These are phyloP conservation scores for Cryptotermes secundus DNA, from an alignment of 1,140 invertebrate species.

Conservation along the genomic window DNA sequence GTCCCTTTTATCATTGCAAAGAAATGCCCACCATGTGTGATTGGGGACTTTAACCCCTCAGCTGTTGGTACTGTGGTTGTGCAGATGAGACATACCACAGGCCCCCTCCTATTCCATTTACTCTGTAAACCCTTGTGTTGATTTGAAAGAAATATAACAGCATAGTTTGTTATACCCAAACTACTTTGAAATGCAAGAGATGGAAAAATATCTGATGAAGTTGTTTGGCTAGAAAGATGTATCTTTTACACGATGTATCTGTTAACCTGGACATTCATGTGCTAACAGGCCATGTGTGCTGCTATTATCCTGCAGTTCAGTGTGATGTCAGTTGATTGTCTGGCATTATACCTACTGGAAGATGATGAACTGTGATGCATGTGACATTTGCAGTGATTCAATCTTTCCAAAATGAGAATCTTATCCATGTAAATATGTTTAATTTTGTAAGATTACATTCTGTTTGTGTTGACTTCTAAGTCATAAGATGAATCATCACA, in stretches of 20 bases:
- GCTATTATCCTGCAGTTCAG: background rate
- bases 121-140: background rate
- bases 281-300: too few relatives aligned
- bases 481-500: too few relatives aligned
- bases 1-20: too few relatives aligned
- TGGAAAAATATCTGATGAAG: background rate
- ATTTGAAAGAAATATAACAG: background rate
- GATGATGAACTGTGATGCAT: background rate
- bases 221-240: background rate
- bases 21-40: background rate
- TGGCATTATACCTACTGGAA: background rate
- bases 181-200: background rate
- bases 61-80: background rate
- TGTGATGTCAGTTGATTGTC: background rate
- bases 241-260: background rate
- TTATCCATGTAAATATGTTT: too few relatives aligned
- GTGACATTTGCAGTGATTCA: background rate
- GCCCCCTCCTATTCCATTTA: background rate
- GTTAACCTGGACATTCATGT: background rate
- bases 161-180: background rate
- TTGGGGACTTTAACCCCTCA: background rate
- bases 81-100: constrained; percentile 1
- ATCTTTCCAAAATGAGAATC: background rate
- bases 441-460: too few relatives aligned
- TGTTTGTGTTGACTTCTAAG: too few relatives aligned